phyloP scores from a whole-genome alignment of 2,888 invertebrate genomes.

The Seira ritae region DNA sequence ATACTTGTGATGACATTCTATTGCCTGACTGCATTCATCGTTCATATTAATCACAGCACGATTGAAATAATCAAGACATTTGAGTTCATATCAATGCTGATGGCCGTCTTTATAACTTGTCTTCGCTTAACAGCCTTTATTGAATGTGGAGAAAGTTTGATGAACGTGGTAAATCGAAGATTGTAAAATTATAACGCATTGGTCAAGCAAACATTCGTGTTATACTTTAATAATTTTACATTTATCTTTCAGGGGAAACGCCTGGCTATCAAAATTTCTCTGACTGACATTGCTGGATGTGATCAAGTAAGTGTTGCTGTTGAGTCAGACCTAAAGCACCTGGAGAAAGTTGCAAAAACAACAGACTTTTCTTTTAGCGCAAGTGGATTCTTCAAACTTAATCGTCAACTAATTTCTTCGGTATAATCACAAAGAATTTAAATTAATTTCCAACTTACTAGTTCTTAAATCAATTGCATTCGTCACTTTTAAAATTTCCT shows the following conservation, averaged over 20 bases:
- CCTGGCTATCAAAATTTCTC: neutral
- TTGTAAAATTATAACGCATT: neutral
- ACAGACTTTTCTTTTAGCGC: slow-evolving; percentile 18
- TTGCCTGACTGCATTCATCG: neutral
- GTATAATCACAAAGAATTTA: slow-evolving; percentile 8
- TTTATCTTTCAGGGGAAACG: slow-evolving; percentile 3
- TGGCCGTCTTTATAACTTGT: neutral
- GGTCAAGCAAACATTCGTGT: neutral
- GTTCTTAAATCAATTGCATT: too few species aligned
- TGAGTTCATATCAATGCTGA: slow-evolving; percentile 18
- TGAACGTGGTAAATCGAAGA: neutral
- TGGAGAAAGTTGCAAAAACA: neutral
- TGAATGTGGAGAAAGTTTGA: slow-evolving; percentile 29
- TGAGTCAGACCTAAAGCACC: neutral
- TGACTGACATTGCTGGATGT: neutral
- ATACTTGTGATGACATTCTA: slow-evolving; percentile 33
- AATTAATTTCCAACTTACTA: neutral
- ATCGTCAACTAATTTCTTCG: slow-evolving; percentile 22
- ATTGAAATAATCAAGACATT: neutral
- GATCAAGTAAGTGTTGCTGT: neutral
- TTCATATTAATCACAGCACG: neutral
- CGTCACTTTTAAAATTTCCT: too few species aligned
- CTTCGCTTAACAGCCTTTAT: slow-evolving; percentile 24
- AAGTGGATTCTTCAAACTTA: slow-evolving; percentile 20
- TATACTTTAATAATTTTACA: neutral